These are phyloP conservation scores for Macaca fascicularis DNA, from an alignment of 2,113 vertebrate species.

Conservation along the genomic window T2T-MFA8v1.1 NC_088388.1:124614001-124614500, in stretches of 20 bases:
- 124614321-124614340: constrained; percentile 29
- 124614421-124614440: background rate
- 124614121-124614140: constrained; percentile 76
- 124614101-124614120: constrained; percentile 78
- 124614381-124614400: background rate
- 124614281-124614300: constrained; percentile 2
- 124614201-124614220: constrained; percentile 65
- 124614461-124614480: background rate
- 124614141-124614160: constrained; percentile 78
- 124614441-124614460: constrained; percentile 30
- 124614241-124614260: background rate
- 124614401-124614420: background rate
- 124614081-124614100: constrained; percentile 80
- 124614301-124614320: background rate
- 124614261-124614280: background rate
- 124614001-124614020: constrained; percentile 46
- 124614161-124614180: constrained; percentile 81
- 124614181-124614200: constrained; percentile 86
- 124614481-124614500: constrained; percentile 1
- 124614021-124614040: constrained; percentile 76
- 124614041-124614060: constrained; percentile 79
- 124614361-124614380: background rate
- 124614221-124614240: constrained; percentile 40
- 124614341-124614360: background rate
- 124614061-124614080: constrained; percentile 78